A percentile compares a stretch with the other conserved stretches of the same genome.
Conservation (phyloP, 2,888 invertebrate species). For the Calameuta idolon region DNA sequence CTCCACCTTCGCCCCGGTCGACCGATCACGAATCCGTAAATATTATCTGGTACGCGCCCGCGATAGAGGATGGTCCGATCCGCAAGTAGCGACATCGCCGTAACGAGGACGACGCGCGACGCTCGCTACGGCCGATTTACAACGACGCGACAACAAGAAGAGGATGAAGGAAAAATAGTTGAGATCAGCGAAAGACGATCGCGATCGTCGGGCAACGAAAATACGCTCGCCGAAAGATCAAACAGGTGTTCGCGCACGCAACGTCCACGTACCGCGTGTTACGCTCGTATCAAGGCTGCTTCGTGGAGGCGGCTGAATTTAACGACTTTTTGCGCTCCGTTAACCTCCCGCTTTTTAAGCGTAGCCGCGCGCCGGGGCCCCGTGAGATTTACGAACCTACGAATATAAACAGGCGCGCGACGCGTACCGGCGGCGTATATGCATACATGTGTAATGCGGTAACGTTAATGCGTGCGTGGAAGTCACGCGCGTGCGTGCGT, state of each 20-base stretch:
- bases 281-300: conserved; percentile 26
- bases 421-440: not conserved
- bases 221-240: conserved; percentile 39
- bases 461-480: not conserved
- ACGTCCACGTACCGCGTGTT: conserved; percentile 11
- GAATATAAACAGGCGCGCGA: not conserved
- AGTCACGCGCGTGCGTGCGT: not conserved
- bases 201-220: not conserved
- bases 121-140: too few relatives aligned
- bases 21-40: not conserved
- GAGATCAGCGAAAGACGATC: too few relatives aligned
- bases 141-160: too few relatives aligned
- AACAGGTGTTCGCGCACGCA: conserved; percentile 52
- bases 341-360: conserved; percentile 33
- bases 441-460: not conserved
- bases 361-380: not conserved
- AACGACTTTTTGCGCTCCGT: conserved; percentile 46
- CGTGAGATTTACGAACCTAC: not conserved
- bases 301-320: conserved; percentile 48
- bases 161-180: too few relatives aligned
- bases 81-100: too few relatives aligned
- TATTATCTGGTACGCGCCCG: not conserved
- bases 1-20: too few relatives aligned
- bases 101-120: too few relatives aligned
- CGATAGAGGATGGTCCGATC: too few relatives aligned